Base-by-base conservation (phyloP, 2,888 invertebrate species). In the Dicycla oo region DNA sequence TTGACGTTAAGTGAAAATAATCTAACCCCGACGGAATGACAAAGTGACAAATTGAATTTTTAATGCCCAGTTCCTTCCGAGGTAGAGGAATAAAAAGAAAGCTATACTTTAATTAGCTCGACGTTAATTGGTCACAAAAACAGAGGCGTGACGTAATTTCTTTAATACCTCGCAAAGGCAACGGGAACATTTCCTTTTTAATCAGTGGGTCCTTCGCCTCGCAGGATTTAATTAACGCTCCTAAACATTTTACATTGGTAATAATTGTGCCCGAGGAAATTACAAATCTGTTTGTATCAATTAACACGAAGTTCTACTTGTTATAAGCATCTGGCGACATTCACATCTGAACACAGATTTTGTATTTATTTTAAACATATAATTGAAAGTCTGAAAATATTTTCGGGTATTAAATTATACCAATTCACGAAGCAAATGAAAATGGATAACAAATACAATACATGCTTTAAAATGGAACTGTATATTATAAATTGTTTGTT, bases 221-320 rank as follows among this genome's bases (percentile, higher is more conserved):
- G 82, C 88, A 74, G 89, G 91, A 92, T 94, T 94, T 93, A 94
- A 94, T 94, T 93, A 93, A 92, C 89, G 87, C 86, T 83, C 85
- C 89, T 89, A 91, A 93, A 93, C 91, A 92, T 91, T 93, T 92
- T 88, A 93, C 92, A 93, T 93, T 89, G 90, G 90, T 89, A 92
- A 93, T 94, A 92, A 94, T 90, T 91, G 89, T 89, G 86, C 86
- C 81, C 81, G 82, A 82, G 81, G 87, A 90, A 89, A 88, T 83
- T 87, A 88, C 89, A 88, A 90, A 91, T 90, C 90, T 89, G 89
- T 90, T 91, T 89, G 88, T 89, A 88, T 87, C 88, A 90, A 90
- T 90, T 91, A 91, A 91, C 91, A 89, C 84, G 76, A 88, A 91
- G 81, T 86, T 82, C 82, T 85, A 83, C 80, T 83, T 84, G 84